Percentiles rank a stretch among this genome's conserved stretches.
phyloP scores from a whole-genome alignment of 1,140 invertebrate species.

The Drosophila dunni region DNA sequence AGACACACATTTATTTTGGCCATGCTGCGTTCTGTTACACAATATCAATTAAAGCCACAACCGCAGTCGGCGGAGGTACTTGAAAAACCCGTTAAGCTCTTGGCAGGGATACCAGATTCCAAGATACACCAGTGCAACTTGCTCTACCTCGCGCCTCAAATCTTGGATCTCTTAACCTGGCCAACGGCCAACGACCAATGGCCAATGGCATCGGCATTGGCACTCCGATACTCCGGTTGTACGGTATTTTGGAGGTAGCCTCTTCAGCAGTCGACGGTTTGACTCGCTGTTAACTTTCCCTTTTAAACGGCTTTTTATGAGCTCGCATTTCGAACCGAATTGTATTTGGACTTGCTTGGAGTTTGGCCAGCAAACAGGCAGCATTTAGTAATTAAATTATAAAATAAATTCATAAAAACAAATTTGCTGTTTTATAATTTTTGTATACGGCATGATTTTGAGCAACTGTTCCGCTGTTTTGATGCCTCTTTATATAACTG shows the following conservation, averaged over 20 bases:
- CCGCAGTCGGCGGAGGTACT: constrained; percentile 48
- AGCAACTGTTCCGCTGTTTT: constrained; percentile 19
- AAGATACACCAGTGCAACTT: constrained; percentile 55
- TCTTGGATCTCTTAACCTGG: constrained; percentile 37
- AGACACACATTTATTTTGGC: constrained; percentile 65
- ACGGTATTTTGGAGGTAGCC: neutral
- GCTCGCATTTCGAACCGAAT: constrained; percentile 47
- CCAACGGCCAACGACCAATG: neutral
- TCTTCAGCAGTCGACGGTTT: constrained; percentile 24
- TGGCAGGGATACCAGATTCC: constrained; percentile 64
- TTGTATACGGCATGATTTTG: constrained; percentile 52
- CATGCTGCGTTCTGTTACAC: constrained; percentile 78
- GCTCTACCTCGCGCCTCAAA: constrained; percentile 63
- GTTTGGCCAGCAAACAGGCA: constrained; percentile 30
- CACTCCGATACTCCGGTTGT: neutral
- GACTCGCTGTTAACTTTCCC: constrained; percentile 70
- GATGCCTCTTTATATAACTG: constrained; percentile 61
- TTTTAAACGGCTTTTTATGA: constrained; percentile 80
- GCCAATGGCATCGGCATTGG: constrained; percentile 3
- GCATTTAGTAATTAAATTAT: constrained; percentile 76
- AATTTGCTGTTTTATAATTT: constrained; percentile 75
- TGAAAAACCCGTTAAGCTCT: constrained; percentile 75
- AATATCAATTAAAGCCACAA: constrained; percentile 73
- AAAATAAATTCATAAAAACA: constrained; percentile 79
- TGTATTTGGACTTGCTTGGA: constrained; percentile 47